Evolutionary conservation across 2,888 invertebrate genomes (phyloP), one percentile per base, ranked within the genome.

Genomic region (Schizaphis graminum): DNA sequence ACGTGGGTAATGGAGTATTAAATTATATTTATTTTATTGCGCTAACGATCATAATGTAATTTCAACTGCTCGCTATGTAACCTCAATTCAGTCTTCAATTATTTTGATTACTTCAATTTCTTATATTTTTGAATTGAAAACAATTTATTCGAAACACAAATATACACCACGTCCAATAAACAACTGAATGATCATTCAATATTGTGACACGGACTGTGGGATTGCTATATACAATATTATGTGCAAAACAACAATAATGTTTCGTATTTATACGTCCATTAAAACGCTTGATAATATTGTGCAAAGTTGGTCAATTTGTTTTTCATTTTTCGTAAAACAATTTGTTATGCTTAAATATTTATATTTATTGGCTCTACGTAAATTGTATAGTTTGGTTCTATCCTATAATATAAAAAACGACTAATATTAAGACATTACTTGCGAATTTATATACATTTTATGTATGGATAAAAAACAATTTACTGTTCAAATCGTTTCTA

Each of bases 31-130:
- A 77, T 77, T 77, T 77, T 77, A 77, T 77, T 77, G 35, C 77
- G 21, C 77, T 8, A 77, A 77, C 21, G 35, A 77, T 35, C 77
- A 21, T 41, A 35, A 35, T 77, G 77, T 77, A 85, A 85, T 41
- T 85, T 85, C 26, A 28, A 85, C 44, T 85, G 26, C 13, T 28
- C 10, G 44, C 85, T 77, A 35, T 35, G 77, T 77, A 44, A 85
- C 85, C 85, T 85, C 85, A 85, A 85, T 85, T 85, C 44, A 28
- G 85, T 85, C 44, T 85, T 85, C 85, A 85, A 85, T 85, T 85
- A 85, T 85, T 85, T 85, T 85, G 85, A 85, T 35, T 77, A 77
- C 77, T 35, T 77, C 77, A 77, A 77, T 77, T 77, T 35, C 21
- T 35, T 35, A 28, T 41, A 85, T 85, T 85, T 28, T 11, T 44